Evolutionary conservation across 2,888 invertebrate genomes (phyloP).

Genomic region (Volucella inanis): DNA sequence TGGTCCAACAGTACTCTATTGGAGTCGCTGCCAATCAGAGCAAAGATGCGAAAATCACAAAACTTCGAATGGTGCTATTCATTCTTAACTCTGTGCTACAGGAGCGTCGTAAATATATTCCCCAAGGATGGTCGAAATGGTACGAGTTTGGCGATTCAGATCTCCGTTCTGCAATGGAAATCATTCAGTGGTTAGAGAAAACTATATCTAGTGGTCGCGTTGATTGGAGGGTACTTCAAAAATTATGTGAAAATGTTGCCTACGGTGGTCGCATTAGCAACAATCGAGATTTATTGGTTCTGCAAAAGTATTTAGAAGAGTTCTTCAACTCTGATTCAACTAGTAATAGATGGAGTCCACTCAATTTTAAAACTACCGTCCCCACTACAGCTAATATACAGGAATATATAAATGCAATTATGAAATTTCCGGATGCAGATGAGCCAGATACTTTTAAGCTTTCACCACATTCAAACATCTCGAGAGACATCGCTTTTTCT

Average conservation of each 20-base stretch:
- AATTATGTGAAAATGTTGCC: constrained; percentile 90
- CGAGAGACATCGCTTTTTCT: constrained; percentile 80
- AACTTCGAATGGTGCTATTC: constrained; percentile 90
- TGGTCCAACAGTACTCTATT: constrained; percentile 88
- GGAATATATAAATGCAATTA: constrained; percentile 80
- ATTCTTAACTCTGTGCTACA: constrained; percentile 95
- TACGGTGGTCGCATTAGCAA: constrained; percentile 95
- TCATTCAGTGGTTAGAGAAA: constrained; percentile 81
- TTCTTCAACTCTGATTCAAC: constrained; percentile 86
- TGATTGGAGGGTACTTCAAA: constrained; percentile 90
- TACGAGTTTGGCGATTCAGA: constrained; percentile 95
- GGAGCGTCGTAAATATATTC: constrained; percentile 95
- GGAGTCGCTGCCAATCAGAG: constrained; percentile 74
- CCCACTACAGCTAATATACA: constrained; percentile 81
- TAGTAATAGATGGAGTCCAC: constrained; percentile 85
- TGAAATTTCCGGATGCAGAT: constrained; percentile 81
- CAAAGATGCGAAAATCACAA: constrained; percentile 83
- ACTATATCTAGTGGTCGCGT: constrained; percentile 78
- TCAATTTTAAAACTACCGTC: constrained; percentile 82
- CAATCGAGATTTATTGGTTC: constrained; percentile 85
- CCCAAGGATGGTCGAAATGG: constrained; percentile 94
- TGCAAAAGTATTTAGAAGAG: constrained; percentile 85
- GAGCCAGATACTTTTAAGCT: constrained; percentile 81
- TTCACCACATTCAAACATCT: constrained; percentile 81
- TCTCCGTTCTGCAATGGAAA: constrained; percentile 88